phyloP scores from a whole-genome alignment of 2,888 invertebrate genomes.

The Dryadula phaetusa region DNA sequence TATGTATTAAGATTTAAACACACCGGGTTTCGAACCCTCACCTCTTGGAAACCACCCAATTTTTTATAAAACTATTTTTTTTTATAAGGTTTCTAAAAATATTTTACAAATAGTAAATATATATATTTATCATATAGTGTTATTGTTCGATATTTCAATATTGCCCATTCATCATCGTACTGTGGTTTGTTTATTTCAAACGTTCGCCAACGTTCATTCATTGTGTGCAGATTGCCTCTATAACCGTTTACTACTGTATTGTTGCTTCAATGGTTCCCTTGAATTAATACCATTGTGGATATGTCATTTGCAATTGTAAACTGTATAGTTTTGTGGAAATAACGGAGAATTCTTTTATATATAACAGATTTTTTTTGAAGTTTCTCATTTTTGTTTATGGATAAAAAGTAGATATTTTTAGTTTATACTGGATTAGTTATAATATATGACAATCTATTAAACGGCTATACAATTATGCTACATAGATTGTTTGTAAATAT shows the following conservation, averaged over 20 bases:
- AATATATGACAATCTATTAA: too few relatives aligned
- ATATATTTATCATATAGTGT: not conserved
- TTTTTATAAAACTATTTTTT: too few relatives aligned
- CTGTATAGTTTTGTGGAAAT: constrained; percentile 39
- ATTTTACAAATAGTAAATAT: not conserved
- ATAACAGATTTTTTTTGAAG: too few relatives aligned
- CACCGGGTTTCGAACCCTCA: too few relatives aligned
- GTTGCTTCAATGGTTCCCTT: constrained; percentile 47
- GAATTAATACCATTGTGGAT: constrained; percentile 40
- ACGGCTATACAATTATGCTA: too few relatives aligned
- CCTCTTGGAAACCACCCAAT: too few relatives aligned
- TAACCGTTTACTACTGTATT: constrained; percentile 56
- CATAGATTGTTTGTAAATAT: too few relatives aligned
- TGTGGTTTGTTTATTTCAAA: constrained; percentile 23
- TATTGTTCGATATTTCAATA: not conserved
- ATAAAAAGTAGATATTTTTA: too few relatives aligned
- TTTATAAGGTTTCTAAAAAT: too few relatives aligned
- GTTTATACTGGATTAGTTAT: too few relatives aligned
- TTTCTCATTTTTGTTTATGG: too few relatives aligned
- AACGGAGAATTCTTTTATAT: not conserved
- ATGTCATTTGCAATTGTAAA: constrained; percentile 24
- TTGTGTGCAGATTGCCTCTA: constrained; percentile 50
- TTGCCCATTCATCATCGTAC: constrained; percentile 13
- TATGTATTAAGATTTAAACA: too few relatives aligned
- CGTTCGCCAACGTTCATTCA: constrained; percentile 18